Evolutionary conservation across 1,140 invertebrate species (phyloP).

Genomic region (Diabrotica virgifera): DNA sequence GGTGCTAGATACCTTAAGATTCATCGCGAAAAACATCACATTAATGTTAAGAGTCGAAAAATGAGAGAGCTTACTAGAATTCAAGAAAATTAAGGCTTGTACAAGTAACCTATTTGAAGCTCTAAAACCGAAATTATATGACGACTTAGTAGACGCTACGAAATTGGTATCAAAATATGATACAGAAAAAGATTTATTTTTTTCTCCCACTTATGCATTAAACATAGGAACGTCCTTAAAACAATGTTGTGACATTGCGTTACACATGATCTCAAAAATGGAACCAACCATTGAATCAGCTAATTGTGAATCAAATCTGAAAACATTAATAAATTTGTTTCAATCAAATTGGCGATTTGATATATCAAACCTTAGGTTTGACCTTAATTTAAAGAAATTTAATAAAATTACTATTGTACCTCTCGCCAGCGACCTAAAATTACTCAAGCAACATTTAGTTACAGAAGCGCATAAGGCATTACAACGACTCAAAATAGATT

Average conservation of each 20-base stretch:
- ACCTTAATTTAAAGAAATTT: slow-evolving; percentile 42
- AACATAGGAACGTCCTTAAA: slow-evolving; percentile 35
- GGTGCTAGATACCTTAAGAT: slow-evolving; percentile 26
- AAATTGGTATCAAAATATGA: slow-evolving; percentile 27
- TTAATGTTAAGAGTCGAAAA: slow-evolving; percentile 27
- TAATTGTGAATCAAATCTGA: slow-evolving; percentile 28
- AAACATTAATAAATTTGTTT: slow-evolving; percentile 32
- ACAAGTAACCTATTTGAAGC: slow-evolving; percentile 25
- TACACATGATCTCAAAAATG: slow-evolving; percentile 5
- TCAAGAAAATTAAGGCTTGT: slow-evolving; percentile 21
- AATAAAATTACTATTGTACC: slow-evolving; percentile 44
- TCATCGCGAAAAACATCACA: slow-evolving; percentile 30
- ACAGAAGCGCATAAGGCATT: slow-evolving; percentile 21
- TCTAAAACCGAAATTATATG: slow-evolving; percentile 28
- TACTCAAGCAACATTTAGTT: slow-evolving; percentile 38
- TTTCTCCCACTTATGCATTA: slow-evolving; percentile 29
- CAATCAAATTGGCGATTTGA: slow-evolving; percentile 31
- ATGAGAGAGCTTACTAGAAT: slow-evolving; percentile 33
- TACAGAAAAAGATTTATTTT: slow-evolving; percentile 22
- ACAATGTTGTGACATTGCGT: slow-evolving; percentile 33
- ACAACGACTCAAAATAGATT: slow-evolving; percentile 17
- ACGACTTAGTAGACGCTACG: slow-evolving; percentile 23
- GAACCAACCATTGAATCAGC: slow-evolving; percentile 20
- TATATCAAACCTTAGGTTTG: slow-evolving; percentile 35
- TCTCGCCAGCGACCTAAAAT: slow-evolving; percentile 44